Evolutionary conservation across 2,797 vertebrate species (phyloP).

Genomic region (Chromobotia macracanthus): DNA sequence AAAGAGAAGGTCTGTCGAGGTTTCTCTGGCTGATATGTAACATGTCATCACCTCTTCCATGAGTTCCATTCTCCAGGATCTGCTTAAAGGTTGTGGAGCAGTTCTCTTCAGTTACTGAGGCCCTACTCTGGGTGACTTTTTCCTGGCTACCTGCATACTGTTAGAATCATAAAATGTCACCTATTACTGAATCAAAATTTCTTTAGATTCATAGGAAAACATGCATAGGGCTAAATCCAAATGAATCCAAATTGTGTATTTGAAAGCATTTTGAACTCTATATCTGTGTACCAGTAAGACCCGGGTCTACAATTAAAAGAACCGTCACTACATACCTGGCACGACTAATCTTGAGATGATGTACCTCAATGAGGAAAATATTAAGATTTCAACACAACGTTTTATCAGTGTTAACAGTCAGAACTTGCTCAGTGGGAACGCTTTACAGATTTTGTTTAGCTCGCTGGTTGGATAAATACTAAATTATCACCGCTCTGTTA

Average conservation of each 20-base stretch:
- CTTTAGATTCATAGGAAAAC: constrained; percentile 46
- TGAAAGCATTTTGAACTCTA: neutral
- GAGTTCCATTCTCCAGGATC: constrained; percentile 19
- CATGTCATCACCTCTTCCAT: neutral
- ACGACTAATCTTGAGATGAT: constrained; percentile 16
- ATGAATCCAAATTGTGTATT: neutral
- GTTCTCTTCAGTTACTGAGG: neutral
- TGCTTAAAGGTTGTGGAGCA: neutral
- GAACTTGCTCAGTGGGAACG: constrained; percentile 50
- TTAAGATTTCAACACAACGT: constrained; percentile 27
- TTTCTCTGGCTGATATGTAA: neutral
- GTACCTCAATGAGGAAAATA: neutral
- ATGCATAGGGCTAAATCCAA: neutral
- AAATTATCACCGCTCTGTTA: constrained; percentile 28
- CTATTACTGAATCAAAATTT: neutral
- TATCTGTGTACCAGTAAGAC: neutral
- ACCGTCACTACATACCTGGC: neutral
- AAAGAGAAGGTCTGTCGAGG: constrained; percentile 20
- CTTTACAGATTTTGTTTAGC: constrained; percentile 2
- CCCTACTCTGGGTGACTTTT: neutral
- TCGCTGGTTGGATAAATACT: neutral
- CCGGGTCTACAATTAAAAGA: neutral
- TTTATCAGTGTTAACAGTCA: constrained; percentile 58
- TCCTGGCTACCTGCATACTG: constrained; percentile 22
- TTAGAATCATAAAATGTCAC: neutral